A percentile compares a stretch with the other conserved stretches of the same genome.
phyloP scores from a whole-genome alignment of 1,140 invertebrate species.

The Armadillidium nasatum region DNA sequence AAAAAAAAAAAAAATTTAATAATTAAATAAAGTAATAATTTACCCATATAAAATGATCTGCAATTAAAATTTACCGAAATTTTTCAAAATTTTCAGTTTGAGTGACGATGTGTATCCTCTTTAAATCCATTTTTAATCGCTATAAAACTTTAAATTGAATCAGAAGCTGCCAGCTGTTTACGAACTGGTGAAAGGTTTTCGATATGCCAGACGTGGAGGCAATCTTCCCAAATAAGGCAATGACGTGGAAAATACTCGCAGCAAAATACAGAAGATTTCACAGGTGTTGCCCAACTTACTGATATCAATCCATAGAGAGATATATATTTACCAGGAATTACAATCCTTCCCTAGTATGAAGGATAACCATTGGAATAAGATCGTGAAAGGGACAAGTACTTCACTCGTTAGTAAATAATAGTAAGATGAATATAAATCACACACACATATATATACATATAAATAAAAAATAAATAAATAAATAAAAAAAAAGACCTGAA shows the following conservation, averaged over 20 bases:
- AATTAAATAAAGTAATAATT: background rate
- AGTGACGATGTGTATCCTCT: too few relatives aligned
- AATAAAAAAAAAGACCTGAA: background rate
- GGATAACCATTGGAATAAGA: background rate
- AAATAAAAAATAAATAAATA: background rate
- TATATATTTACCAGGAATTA: background rate
- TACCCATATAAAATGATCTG: too few relatives aligned
- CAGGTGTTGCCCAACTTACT: background rate
- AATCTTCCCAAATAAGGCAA: background rate
- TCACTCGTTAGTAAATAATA: background rate
- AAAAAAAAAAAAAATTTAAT: background rate
- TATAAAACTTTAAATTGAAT: too few relatives aligned
- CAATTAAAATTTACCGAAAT: too few relatives aligned
- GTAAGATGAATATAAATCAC: background rate
- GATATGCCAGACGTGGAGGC: slow-evolving; percentile 4
- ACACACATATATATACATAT: too few relatives aligned
- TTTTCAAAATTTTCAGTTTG: too few relatives aligned
- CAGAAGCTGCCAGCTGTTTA: background rate
- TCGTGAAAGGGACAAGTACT: background rate
- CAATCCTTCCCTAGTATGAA: background rate
- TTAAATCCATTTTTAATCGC: too few relatives aligned
- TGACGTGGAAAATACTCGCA: background rate
- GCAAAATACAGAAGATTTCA: background rate
- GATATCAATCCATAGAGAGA: background rate
- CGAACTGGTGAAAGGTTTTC: background rate